Percentiles rank a stretch among this genome's conserved stretches.
Evolutionary conservation across 2,797 vertebrate species (phyloP).

Genomic region (Acrossocheilus fasciatus): DNA sequence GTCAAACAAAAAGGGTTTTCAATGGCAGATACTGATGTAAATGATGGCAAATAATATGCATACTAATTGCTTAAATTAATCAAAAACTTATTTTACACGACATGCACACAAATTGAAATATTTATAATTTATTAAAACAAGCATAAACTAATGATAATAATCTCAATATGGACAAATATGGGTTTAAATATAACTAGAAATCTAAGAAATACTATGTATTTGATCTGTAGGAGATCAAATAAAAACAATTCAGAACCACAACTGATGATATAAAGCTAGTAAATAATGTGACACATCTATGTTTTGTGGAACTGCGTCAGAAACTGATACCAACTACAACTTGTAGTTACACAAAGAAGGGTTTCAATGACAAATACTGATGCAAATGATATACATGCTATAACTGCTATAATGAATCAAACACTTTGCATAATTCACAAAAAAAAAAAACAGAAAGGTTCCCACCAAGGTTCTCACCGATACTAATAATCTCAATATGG

Average conservation of each 20-base stretch:
- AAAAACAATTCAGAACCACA: neutral
- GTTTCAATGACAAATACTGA: neutral
- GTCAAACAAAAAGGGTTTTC: neutral
- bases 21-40: neutral
- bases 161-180: neutral
- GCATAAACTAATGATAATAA: neutral
- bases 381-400: neutral
- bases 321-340: neutral
- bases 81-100: neutral
- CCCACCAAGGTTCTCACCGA: too few relatives aligned
- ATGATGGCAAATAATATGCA: neutral
- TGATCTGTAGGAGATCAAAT: neutral
- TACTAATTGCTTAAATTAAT: neutral
- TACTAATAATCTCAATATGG: neutral
- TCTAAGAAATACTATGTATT: neutral
- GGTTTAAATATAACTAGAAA: neutral
- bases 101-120: too few relatives aligned
- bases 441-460: neutral
- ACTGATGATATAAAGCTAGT: neutral
- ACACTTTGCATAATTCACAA: neutral
- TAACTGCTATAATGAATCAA: neutral
- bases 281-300: neutral
- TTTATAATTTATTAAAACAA: too few relatives aligned
- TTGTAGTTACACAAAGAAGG: neutral
- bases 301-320: neutral